A percentile compares a stretch with the other conserved stretches of the same genome.
phyloP scores from a whole-genome alignment of 2,797 vertebrate species.

The Scolopax bukidnonensis region DNA sequence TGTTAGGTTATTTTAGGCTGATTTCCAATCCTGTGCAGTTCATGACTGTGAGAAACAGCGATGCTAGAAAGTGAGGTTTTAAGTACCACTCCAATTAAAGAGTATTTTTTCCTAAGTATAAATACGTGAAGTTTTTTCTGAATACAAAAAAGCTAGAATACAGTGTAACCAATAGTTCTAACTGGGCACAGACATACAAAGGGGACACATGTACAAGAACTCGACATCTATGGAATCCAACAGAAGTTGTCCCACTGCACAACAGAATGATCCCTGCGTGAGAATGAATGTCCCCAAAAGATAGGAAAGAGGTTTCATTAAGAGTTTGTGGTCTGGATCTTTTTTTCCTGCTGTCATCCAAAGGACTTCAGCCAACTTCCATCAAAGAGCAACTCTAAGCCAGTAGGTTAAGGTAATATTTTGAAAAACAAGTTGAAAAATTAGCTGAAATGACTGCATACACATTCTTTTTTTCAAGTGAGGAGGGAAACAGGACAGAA shows the following conservation, averaged over 20 bases:
- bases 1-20: not conserved
- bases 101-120: rapidly evolving
- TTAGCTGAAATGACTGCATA: not conserved
- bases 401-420: not conserved
- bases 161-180: not conserved
- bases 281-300: not conserved
- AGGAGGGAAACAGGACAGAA: not conserved
- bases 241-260: not conserved
- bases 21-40: not conserved
- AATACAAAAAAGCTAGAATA: not conserved
- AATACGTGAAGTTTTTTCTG: not conserved
- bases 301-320: not conserved
- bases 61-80: not conserved
- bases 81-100: not conserved
- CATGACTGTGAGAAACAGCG: not conserved
- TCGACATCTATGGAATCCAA: not conserved
- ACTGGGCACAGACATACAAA: not conserved
- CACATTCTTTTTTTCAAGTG: not conserved
- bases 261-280: not conserved
- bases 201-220: not conserved
- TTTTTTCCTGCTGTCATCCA: not conserved
- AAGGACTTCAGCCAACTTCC: not conserved
- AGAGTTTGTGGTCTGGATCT: not conserved
- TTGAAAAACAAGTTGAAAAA: not conserved
- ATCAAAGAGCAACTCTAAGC: not conserved